Conservation (phyloP, 1,140 invertebrate species). For the Diabrotica virgifera region DNA sequence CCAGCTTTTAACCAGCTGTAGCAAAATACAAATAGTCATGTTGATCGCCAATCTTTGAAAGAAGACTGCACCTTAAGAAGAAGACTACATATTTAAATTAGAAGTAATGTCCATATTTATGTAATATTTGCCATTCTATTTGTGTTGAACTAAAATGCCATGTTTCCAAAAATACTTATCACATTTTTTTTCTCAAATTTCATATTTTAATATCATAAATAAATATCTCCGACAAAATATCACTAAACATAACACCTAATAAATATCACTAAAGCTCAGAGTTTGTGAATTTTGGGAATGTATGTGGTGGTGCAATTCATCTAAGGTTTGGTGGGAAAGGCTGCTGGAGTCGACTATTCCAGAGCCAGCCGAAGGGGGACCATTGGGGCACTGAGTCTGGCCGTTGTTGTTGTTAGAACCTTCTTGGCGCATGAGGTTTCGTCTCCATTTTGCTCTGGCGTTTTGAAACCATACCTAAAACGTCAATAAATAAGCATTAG, state of each 20-base stretch:
- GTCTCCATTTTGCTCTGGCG: slow-evolving; percentile 91
- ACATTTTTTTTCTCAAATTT: no score
- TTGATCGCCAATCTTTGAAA: neutral
- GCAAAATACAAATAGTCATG: no score
- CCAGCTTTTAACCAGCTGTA: no score
- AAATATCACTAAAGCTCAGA: slow-evolving; percentile 46
- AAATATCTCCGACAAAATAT: neutral
- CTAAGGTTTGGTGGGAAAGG: slow-evolving; percentile 42
- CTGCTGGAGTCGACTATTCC: slow-evolving; percentile 39
- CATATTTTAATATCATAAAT: neutral
- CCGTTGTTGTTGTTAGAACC: slow-evolving; percentile 47
- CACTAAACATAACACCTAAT: slow-evolving; percentile 27
- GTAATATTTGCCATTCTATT: no score
- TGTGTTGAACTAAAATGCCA: neutral
- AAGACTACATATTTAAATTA: no score
- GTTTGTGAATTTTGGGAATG: slow-evolving; percentile 45
- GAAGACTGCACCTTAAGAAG: no score
- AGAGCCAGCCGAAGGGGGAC: slow-evolving; percentile 45
- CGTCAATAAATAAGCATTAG: neutral
- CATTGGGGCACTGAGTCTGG: slow-evolving; percentile 51
- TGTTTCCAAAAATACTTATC: no score
- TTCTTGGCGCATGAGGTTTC: slow-evolving; percentile 78
- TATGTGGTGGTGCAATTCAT: slow-evolving; percentile 47
- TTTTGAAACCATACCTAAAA: slow-evolving; percentile 97
- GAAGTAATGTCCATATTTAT: neutral